Evolutionary conservation across 2,797 vertebrate species (phyloP), one percentile per base, ranked within the genome.

Genomic region (Falco concolor): DNA sequence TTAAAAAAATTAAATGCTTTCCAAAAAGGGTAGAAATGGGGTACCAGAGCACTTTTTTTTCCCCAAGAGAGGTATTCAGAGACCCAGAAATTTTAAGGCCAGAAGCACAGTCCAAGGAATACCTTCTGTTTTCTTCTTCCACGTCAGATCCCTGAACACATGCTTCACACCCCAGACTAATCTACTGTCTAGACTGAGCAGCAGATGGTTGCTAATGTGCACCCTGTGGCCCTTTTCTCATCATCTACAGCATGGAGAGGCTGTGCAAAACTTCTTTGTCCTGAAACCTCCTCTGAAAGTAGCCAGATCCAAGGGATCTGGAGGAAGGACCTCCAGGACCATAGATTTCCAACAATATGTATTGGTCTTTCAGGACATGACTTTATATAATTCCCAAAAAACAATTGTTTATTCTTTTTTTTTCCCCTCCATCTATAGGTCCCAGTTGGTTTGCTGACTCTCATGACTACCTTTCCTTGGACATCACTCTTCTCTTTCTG

Each of bases 271-370:
- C 69, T 52, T 73, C 22, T 63, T 1, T 34, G 15, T 76, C 47
- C 47, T 40, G 50, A 89, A 84, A 12, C 6, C 6, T 65, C 12
- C 16, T 82, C 36, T 87, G n/a, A 89, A 57, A 73, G 24, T 5
- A 78, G 10, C 4, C 54, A 61, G 9, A 60, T 49, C 25, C 57
- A 86, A 87, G 6, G 7, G 18, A 11, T 22, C 0, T 0, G 6
- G 6, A 4, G 13, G 4, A 69, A 88, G 11, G 50, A 86, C 8
- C 4, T 89, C 23, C 30, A 73, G 30, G 50, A 36, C 8, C 9
- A 30, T 0, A 57, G 25, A 61, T 57, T 84, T 78, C 7, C 53
- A 40, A 24, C 3, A 20, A 16, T 23, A 47, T 21, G 3, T n/a
- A 28, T 45, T 76, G 16, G 4, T 84, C 27, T 82, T 87, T 44